Conservation (phyloP, 1,140 invertebrate species). For the Orchesella cincta region DNA sequence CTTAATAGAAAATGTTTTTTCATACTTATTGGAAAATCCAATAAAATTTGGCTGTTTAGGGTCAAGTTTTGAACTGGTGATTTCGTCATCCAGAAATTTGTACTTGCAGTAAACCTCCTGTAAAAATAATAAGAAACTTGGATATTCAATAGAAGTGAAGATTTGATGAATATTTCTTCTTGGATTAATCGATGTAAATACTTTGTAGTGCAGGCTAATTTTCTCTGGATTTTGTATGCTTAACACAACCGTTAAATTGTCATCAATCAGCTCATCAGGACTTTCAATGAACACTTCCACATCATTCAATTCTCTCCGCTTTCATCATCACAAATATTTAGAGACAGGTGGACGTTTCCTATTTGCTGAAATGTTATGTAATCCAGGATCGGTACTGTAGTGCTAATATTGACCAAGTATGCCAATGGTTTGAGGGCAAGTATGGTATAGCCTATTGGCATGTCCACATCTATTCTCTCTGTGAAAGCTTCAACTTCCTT, state of each 20-base stretch:
- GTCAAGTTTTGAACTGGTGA: too few species aligned
- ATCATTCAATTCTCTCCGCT: constrained; percentile 21
- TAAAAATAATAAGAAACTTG: too few species aligned
- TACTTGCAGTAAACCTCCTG: constrained; percentile 20
- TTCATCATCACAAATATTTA: not conserved
- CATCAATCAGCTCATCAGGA: constrained; percentile 14
- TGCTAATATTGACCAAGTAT: constrained; percentile 62
- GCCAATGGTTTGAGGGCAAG: constrained; percentile 63
- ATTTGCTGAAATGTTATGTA: not conserved
- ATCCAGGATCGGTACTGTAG: constrained; percentile 53
- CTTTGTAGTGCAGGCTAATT: not conserved
- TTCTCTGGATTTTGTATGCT: not conserved
- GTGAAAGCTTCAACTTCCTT: constrained; percentile 62
- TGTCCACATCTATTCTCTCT: constrained; percentile 62
- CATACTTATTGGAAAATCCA: not conserved
- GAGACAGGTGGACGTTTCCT: not conserved
- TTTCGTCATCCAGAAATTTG: constrained; percentile 1
- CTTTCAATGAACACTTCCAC: not conserved
- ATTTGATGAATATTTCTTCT: too few species aligned
- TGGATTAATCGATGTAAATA: too few species aligned
- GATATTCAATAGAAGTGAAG: too few species aligned
- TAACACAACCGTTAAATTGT: not conserved
- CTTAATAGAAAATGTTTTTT: not conserved
- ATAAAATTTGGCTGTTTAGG: not conserved
- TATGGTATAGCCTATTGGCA: constrained; percentile 64